Evolutionary conservation across 2,113 vertebrate species (phyloP).

Genomic region (Peromyscus maniculatus): DNA sequence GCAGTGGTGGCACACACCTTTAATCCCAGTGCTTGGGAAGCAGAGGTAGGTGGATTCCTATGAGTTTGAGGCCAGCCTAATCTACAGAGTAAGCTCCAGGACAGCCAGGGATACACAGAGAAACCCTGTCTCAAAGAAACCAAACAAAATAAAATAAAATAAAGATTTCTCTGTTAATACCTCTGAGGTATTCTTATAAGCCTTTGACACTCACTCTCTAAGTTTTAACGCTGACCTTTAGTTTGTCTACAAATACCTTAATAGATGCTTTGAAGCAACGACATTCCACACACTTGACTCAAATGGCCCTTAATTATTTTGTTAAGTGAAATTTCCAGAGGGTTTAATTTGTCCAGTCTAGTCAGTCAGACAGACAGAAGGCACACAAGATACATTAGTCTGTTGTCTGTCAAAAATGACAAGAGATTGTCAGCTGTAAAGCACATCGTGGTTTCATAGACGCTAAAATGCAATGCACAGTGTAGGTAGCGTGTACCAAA

Average conservation of each 20-base stretch:
- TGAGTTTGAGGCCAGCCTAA: too few relatives aligned
- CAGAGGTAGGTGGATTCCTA: too few relatives aligned
- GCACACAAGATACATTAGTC: background rate
- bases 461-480: background rate
- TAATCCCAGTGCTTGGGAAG: too few relatives aligned
- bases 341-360: background rate
- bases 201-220: background rate
- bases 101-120: too few relatives aligned
- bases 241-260: background rate
- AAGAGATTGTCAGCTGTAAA: background rate
- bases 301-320: conserved; percentile 11
- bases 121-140: too few relatives aligned
- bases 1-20: too few relatives aligned
- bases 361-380: background rate
- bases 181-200: conserved; percentile 25
- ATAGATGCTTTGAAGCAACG: background rate
- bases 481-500: background rate
- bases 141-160: too few relatives aligned
- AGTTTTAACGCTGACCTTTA: conserved; percentile 1
- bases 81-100: too few relatives aligned
- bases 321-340: conserved; percentile 36
- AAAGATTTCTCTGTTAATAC: background rate
- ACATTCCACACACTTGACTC: background rate
- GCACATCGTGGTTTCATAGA: background rate
- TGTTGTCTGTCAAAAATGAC: background rate